Evolutionary conservation across 2,888 invertebrate genomes (phyloP), one percentile per base, ranked within the genome.

Genomic region (Anticlea derivata): DNA sequence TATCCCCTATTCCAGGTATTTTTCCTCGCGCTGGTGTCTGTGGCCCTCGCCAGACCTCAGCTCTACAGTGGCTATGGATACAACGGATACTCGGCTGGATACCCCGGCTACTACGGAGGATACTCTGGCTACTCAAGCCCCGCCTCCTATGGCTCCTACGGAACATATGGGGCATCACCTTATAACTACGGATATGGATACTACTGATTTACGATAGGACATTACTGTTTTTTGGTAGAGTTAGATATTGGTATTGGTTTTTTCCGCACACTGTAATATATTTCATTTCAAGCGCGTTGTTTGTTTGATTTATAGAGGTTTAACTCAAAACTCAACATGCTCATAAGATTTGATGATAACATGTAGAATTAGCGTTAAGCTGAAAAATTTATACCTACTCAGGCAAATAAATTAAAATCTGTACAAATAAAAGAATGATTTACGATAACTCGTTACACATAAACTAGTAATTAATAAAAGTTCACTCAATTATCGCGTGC

Each of bases 11-110:
- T 81, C 1, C 74, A 92, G 92, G 65, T 92, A 35, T 69, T 91
- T 49, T 64, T 92, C 40, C 80, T 91, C 59, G 83, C 86, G 48
- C 64, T 91, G 22, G 47, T 91, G 73, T 85, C 92, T 41, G 10
- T 92, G 60, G 78, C 90, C 53, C 63, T 90, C 70, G 86, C 92
- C 54, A 79, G 83, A 67, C 79, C 93, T 0, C 89, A 89, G 58
- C 64, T 76, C 7, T 87, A 86, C 63, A 66, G 80, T 10, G 70
- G 80, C 1, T 83, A 81, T 40, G 80, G 83, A 2, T 84, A 83
- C 56, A 72, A 70, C 6, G 66, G 73, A 31, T 85, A 85, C 57
- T 69, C 78, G 0, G 58, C 69, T 1, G 66, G 80, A 10, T 86
- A 85, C 52, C 82, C 83, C 0, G 69, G 81, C 29, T 86, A 85